These are phyloP conservation scores for Erebia palarica DNA, from an alignment of 2,888 invertebrate species.

Conservation along the genomic window DNA sequence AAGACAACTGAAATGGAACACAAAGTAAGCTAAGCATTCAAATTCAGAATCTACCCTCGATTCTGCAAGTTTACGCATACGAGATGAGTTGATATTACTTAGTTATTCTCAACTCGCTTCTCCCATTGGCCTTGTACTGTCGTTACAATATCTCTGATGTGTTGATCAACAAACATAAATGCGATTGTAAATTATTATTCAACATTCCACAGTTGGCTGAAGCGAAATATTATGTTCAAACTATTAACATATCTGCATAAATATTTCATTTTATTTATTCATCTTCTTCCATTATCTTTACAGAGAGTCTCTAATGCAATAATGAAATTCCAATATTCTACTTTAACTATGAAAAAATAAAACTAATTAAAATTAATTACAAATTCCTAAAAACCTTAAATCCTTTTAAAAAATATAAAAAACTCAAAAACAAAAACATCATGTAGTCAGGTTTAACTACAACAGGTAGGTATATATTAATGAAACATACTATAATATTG, in stretches of 20 bases:
- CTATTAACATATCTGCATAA: conserved; percentile 10
- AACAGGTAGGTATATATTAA: too few relatives aligned
- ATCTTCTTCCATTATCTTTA: too few relatives aligned
- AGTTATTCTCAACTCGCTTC: conserved; percentile 60
- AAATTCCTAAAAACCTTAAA: too few relatives aligned
- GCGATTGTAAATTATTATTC: conserved; percentile 41
- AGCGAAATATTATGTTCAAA: conserved; percentile 22
- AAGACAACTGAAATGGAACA: conserved; percentile 40
- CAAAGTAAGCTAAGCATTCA: conserved; percentile 36
- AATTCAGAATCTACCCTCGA: conserved; percentile 33
- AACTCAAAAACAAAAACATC: too few relatives aligned
- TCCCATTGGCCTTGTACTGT: conserved; percentile 64
- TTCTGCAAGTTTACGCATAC: conserved; percentile 64
- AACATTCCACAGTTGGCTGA: conserved; percentile 34
- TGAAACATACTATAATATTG: too few relatives aligned
- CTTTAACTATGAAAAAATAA: too few relatives aligned
- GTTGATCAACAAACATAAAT: conserved; percentile 50
- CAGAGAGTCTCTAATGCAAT: too few relatives aligned
- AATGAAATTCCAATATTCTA: too few relatives aligned
- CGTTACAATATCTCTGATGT: conserved; percentile 68
- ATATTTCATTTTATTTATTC: too few relatives aligned
- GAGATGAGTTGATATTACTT: conserved; percentile 59
- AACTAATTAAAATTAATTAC: too few relatives aligned
- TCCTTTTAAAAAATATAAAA: too few relatives aligned
- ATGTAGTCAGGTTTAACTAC: too few relatives aligned